phyloP scores from a whole-genome alignment of 2,113 vertebrate genomes.

The Garra rufa region DNA sequence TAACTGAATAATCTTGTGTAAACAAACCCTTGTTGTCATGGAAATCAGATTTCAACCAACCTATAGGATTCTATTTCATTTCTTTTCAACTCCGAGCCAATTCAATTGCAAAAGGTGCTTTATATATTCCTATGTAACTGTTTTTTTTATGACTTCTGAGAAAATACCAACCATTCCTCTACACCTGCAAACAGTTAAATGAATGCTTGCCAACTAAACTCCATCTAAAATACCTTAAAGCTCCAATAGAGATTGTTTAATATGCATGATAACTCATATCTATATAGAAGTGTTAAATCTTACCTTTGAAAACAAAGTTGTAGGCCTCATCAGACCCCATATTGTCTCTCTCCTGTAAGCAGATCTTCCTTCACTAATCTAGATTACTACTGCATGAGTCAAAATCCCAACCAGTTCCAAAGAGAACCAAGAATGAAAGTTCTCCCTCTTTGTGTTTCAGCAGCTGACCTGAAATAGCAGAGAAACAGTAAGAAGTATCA shows the following conservation, averaged over 20 bases:
- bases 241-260: background rate
- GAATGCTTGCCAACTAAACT: background rate
- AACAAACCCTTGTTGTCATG: slow-evolving; percentile 70
- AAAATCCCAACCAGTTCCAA: slow-evolving; percentile 38
- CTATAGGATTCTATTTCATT: background rate
- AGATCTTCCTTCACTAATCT: slow-evolving; percentile 47
- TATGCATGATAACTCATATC: background rate
- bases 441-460: slow-evolving; percentile 1
- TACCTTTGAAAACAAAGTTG: slow-evolving; percentile 97
- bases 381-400: slow-evolving; percentile 42
- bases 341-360: slow-evolving; percentile 66
- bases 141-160: background rate
- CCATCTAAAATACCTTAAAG: background rate
- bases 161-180: background rate
- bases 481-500: background rate
- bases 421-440: slow-evolving; percentile 19
- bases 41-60: slow-evolving; percentile 45
- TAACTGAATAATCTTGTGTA: slow-evolving; percentile 59
- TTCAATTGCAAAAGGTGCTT: background rate
- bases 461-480: slow-evolving; percentile 20
- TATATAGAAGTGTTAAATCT: slow-evolving; percentile 56
- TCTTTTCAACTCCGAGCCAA: background rate
- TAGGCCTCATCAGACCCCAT: slow-evolving; percentile 88
- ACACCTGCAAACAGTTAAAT: background rate
- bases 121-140: background rate